These are phyloP conservation scores for Toxotes jaculatrix DNA, from an alignment of 2,113 vertebrate species.

Conservation along the genomic window DNA sequence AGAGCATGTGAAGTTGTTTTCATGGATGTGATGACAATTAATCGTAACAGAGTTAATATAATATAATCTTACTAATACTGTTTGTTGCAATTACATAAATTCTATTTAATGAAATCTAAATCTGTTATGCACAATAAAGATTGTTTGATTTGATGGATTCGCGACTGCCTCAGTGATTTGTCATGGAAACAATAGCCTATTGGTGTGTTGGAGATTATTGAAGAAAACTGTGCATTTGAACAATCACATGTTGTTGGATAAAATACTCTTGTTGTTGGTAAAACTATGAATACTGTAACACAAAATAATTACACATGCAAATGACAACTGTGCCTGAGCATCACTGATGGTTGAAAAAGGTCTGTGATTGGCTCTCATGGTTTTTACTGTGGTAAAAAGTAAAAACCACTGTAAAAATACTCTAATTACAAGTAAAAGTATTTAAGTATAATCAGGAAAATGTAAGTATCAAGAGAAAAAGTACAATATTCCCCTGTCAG, in stretches of 20 bases:
- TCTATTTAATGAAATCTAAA: conserved; percentile 13
- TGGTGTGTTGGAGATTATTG: not conserved
- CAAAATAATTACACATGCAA: not conserved
- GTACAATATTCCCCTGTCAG: not conserved
- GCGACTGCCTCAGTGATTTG: not conserved
- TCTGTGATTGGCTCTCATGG: no score
- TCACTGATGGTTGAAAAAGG: no score
- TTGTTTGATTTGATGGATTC: not conserved
- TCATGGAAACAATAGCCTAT: not conserved
- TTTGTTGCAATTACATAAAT: conserved; percentile 10
- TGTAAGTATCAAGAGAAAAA: not conserved
- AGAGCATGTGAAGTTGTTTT: conserved; percentile 13
- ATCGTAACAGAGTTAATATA: conserved; percentile 17
- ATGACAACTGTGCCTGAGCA: no score
- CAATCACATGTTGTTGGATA: no score
- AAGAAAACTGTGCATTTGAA: not conserved
- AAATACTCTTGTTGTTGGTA: not conserved
- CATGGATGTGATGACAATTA: not conserved
- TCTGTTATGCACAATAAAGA: conserved; percentile 41
- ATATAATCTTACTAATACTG: conserved; percentile 49
- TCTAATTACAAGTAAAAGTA: no score
- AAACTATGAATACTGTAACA: not conserved
- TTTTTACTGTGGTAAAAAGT: no score
- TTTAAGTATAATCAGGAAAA: not conserved
- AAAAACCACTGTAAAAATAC: no score